Evolutionary conservation across 2,888 invertebrate species (phyloP).

Genomic region (Diploptera punctata): DNA sequence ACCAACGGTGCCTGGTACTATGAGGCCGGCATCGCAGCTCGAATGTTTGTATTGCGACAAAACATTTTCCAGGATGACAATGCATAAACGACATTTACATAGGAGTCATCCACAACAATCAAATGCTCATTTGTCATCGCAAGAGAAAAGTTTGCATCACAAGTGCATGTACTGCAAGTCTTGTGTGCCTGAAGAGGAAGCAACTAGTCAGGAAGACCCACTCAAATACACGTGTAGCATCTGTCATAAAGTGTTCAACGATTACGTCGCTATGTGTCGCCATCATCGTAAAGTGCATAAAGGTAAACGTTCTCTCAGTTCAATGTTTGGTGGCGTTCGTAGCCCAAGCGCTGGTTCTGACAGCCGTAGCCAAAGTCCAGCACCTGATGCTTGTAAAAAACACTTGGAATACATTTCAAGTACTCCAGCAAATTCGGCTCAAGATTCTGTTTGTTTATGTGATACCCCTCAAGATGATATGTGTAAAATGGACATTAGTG

Average conservation of each 20-base stretch:
- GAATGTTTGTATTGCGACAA: constrained; percentile 42
- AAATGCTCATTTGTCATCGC: background rate
- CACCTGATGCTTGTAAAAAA: too few species aligned
- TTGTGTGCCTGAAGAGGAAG: too few species aligned
- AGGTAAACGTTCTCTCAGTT: background rate
- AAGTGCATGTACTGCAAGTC: constrained; percentile 23
- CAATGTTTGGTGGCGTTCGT: background rate
- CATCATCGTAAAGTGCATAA: constrained; percentile 53
- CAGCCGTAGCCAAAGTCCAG: background rate
- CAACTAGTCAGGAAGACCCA: background rate
- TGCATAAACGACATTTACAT: constrained; percentile 40
- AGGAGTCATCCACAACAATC: constrained; percentile 14
- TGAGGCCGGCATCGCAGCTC: background rate
- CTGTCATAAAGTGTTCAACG: constrained; percentile 54
- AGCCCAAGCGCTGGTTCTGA: background rate
- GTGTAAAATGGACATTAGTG: too few species aligned
- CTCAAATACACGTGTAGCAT: constrained; percentile 53
- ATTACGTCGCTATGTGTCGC: constrained; percentile 54
- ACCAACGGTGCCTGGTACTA: too few species aligned
- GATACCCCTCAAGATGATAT: too few species aligned
- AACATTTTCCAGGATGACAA: constrained; percentile 36
- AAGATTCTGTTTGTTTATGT: too few species aligned
- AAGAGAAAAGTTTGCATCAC: background rate
- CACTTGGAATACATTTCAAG: too few species aligned
- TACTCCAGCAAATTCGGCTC: too few species aligned